Evolutionary conservation across 35 echinoderm and acorn worm species (phyloP), one percentile per base, ranked within the genome.

Genomic region (Apostichopus californicus): DNA sequence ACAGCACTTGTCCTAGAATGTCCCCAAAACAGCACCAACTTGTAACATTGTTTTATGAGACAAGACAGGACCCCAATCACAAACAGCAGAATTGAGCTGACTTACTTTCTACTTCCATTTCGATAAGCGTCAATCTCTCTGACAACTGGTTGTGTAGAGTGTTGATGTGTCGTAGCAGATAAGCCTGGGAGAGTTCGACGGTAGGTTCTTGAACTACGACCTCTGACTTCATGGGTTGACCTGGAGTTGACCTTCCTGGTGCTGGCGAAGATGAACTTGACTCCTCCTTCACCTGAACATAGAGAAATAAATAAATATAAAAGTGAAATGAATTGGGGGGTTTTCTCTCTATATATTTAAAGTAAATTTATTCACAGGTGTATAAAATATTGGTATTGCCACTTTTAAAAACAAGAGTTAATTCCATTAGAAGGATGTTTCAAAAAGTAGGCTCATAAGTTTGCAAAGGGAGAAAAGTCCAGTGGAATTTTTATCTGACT

Each of bases 121-220:
- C 86, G n/a, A 87, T 87, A 57, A 89, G 86, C 55, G 58, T 52
- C 86, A 89, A 3, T 72, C 86, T 68, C 64, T 72, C 68, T 0
- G 86, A 72, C n/a, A 89, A 21, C 86, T 89, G 86, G 10, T 75
- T 18, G 17, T 89, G 86, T 5, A 75, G 9, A 1, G 86, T 89
- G 86, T 89, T 89, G 60, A 89, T 89, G 86, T 89, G 86, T 14
- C 86, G 60, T 26, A 89, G 54, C 86, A 89, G 86, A 15, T 89
- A 89, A 53, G 86, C 60, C 63, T 89, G 86, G 17, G 60, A 68
- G 17, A 89, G 63, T 28, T 89, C 86, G n/a, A 75, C 68, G 9
- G 57, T 89, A 5, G 11, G 22, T 4, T 89, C 63, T 24, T 82
- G 80, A 82, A 22, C 86, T 52, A 23, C 63, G 14, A 9, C 13